Conservation (phyloP, 1,140 invertebrate species). For the Rhagoletis pomonella region DNA sequence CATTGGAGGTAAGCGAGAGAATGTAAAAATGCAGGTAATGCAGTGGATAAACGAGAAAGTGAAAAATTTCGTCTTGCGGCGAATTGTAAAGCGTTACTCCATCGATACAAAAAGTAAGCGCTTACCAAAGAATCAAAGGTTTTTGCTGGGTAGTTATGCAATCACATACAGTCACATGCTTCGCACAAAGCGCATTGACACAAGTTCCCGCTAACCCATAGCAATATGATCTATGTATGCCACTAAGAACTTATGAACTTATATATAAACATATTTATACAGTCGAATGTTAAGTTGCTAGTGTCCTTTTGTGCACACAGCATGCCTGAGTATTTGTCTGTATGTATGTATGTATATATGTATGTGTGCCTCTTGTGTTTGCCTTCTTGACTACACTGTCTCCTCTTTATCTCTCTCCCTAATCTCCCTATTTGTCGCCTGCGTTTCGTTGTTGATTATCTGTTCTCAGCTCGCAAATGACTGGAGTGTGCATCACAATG, state of each 20-base stretch:
- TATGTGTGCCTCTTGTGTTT: neutral
- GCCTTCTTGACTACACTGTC: no score
- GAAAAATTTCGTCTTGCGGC: no score
- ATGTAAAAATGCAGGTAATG: no score
- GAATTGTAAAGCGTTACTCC: no score
- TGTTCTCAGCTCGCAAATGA: neutral
- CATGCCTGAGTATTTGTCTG: neutral
- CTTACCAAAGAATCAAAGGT: no score
- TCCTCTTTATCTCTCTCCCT: no score
- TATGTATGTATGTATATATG: neutral
- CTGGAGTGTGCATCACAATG: neutral
- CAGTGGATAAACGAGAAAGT: no score
- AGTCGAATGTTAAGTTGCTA: neutral
- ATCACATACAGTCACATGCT: no score
- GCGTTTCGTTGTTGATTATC: neutral
- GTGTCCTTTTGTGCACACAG: neutral
- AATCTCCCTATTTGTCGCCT: neutral
- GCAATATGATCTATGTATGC: neutral
- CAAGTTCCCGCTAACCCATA: neutral
- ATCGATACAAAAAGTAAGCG: no score
- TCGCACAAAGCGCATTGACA: neutral
- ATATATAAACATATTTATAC: neutral
- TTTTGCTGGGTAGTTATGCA: no score
- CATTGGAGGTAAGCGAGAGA: no score
- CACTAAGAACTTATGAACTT: neutral